Percentiles rank a stretch among this genome's conserved stretches.
Conservation (phyloP, 2,888 invertebrate genomes). For the Oscheius sp. region DNA sequence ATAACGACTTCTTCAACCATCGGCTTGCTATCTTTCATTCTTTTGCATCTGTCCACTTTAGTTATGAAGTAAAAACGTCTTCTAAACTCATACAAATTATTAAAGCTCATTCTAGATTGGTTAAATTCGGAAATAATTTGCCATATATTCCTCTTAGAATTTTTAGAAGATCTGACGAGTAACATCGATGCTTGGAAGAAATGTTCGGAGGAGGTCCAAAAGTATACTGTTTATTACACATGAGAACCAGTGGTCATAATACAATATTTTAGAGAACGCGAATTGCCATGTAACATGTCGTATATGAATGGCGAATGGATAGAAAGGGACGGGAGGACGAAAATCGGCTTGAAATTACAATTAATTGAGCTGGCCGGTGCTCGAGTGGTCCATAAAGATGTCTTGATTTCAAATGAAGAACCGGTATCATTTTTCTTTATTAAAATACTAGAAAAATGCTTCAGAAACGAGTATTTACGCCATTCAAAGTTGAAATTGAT, state of each 20-base stretch:
- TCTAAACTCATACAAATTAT: too few species aligned
- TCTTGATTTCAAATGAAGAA: background rate
- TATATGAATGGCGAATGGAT: conserved; percentile 19
- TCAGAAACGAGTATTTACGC: conserved; percentile 1
- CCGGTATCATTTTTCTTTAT: conserved; percentile 6
- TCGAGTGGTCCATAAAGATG: background rate
- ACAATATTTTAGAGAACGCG: background rate
- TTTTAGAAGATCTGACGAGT: conserved; percentile 13
- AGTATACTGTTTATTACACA: too few species aligned
- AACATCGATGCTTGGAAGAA: background rate
- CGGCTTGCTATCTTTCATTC: too few species aligned
- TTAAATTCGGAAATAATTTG: conserved; percentile 12
- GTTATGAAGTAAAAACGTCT: too few species aligned
- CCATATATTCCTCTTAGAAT: background rate
- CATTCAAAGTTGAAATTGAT: background rate
- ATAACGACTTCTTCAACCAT: too few species aligned
- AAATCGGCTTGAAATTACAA: background rate
- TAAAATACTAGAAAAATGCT: background rate
- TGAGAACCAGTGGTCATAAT: too few species aligned
- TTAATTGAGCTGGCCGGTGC: conserved; percentile 4
- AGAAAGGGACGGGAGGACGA: background rate
- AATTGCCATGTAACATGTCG: background rate
- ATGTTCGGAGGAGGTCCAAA: background rate
- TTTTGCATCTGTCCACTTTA: too few species aligned
- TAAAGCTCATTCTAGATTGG: conserved; percentile 28